Base-by-base conservation (phyloP, 2,888 invertebrate species). In the Phengaris arion region DNA sequence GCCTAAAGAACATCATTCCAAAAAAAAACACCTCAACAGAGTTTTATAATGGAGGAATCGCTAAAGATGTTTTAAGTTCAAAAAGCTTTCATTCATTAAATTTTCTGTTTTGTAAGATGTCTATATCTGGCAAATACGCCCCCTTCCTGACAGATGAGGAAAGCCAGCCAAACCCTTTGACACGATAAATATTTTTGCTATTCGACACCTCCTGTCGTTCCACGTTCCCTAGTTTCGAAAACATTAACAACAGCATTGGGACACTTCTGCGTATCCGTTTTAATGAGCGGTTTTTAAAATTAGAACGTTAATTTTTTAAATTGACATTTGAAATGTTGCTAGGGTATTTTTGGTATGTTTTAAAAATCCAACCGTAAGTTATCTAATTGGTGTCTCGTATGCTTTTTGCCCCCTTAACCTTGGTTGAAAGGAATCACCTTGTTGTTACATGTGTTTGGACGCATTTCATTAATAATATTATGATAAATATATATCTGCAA, bases 141-240 rank as follows among this genome's bases (percentile, higher is more conserved):
- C 79, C 79, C 76, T 78, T 82, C 79, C 81, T 84, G 85, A 82
- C 85, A 82, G 78, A 77, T 78, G 80, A 84, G 81, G 82, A 82
- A 82, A 83, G 77, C 80, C 84, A 81, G 79, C 77, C 78, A 82
- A 89, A 88, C 89, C 91, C 89, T 89, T 91, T 84, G 88, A 87
- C 88, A 87, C 81, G 83, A 87, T 85, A 87, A 88, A 91, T 89
- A 89, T 90, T 91, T 86, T 87, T 81, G 88, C 88, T 82, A 90
- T 84, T 84, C 83, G 88, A 91, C 87, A 89, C 90, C 85, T 82
- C 82, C 79, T 81, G 83, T 81, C 80, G 79, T 77, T 79, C 76
- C 76, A 75, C 80, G 79, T 81, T 81, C 51, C 70, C 46, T 75
- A 75, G 70, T 75, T 75, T 72, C 78, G 78, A 81, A 82, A 83